Conservation (phyloP, 2,797 vertebrate species). For the Antrozous pallidus region DNA sequence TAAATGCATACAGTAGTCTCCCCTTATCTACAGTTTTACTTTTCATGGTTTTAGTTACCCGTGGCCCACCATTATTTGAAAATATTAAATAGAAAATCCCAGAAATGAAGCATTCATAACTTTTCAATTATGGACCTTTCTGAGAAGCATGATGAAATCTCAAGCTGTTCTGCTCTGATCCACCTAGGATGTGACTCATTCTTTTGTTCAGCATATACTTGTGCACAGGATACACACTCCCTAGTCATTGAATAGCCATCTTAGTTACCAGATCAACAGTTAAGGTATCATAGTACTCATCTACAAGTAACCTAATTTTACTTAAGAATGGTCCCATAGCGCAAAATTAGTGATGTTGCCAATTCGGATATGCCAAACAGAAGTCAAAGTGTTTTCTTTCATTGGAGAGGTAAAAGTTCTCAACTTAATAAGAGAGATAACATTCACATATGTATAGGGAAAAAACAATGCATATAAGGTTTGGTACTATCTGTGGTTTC, state of each 20-base stretch:
- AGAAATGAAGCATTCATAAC: not conserved
- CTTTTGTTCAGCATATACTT: no score
- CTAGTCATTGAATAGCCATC: not conserved
- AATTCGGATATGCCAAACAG: not conserved
- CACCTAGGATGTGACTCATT: no score
- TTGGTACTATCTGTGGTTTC: not conserved
- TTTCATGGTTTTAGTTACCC: not conserved
- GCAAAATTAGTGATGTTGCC: not conserved
- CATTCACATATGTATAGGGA: not conserved
- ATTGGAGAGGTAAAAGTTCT: not conserved
- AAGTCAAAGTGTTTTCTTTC: not conserved
- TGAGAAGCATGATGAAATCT: not conserved
- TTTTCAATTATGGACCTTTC: not conserved
- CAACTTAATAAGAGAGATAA: not conserved
- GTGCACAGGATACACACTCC: not conserved
- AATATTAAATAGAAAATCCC: not conserved
- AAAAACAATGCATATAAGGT: not conserved
- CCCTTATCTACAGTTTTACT: not conserved
- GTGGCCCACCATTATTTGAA: not conserved
- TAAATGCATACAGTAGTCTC: not conserved
- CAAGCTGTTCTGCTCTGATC: not conserved
- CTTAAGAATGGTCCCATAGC: not conserved
- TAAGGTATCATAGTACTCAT: not conserved
- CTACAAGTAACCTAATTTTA: not conserved
- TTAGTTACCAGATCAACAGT: not conserved